Percentiles rank a stretch among this genome's conserved stretches.
Evolutionary conservation across 2,113 vertebrate species (phyloP).

Genomic region (Neotoma lepida): DNA sequence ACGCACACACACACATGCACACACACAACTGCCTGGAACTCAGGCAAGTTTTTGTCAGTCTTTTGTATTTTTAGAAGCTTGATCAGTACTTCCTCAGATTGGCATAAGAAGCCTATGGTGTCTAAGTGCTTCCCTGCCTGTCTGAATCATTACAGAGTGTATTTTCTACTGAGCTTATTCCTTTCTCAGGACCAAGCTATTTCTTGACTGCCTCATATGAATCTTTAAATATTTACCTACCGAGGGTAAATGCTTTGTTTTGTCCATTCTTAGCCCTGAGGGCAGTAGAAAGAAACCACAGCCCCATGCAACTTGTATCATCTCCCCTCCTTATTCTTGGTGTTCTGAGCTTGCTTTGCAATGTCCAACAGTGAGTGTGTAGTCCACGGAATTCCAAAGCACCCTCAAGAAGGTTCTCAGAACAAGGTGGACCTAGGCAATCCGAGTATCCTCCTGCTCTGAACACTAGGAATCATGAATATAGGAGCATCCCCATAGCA

Average conservation of each 20-base stretch:
- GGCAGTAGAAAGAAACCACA: constrained; percentile 39
- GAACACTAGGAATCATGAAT: neutral
- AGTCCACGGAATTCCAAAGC: neutral
- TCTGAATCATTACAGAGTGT: neutral
- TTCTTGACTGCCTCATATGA: neutral
- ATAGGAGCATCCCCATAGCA: neutral
- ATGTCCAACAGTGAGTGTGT: neutral
- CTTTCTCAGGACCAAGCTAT: constrained; percentile 41
- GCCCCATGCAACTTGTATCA: neutral
- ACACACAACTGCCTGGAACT: neutral
- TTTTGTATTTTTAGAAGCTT: neutral
- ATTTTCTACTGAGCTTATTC: constrained; percentile 71
- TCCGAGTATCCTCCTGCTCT: neutral
- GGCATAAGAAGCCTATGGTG: neutral
- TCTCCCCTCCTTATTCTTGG: neutral
- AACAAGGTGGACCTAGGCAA: neutral
- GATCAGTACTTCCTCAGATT: neutral
- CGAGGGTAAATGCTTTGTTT: neutral
- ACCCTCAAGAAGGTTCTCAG: neutral
- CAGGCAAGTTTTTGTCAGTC: constrained; percentile 44
- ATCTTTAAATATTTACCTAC: constrained; percentile 61
- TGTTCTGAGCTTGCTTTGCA: neutral
- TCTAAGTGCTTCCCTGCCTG: constrained; percentile 38
- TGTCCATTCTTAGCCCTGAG: neutral
- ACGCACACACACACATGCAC: neutral